These are phyloP conservation scores for Matsumurasca onukii DNA, from an alignment of 1,140 invertebrate species.

Conservation along the genomic window DNA sequence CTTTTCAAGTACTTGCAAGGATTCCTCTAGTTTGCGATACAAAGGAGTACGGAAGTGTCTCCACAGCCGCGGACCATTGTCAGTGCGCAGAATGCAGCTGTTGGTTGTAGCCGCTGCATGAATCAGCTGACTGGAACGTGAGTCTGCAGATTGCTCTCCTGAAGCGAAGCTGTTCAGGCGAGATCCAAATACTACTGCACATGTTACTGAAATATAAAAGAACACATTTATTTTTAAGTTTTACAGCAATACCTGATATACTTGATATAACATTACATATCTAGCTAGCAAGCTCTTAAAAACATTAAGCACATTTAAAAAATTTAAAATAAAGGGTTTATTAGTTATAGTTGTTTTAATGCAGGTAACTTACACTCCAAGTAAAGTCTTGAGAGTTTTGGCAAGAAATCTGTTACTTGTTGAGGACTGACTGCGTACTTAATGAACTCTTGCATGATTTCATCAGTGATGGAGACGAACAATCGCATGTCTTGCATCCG, in stretches of 20 bases:
- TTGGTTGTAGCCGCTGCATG: conserved; percentile 71
- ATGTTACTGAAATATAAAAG: conserved; percentile 62
- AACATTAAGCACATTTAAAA: background rate
- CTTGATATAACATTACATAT: too few relatives aligned
- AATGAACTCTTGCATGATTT: conserved; percentile 66
- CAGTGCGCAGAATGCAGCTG: conserved; percentile 66
- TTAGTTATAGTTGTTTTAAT: too few relatives aligned
- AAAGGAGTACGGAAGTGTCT: conserved; percentile 67
- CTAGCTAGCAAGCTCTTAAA: too few relatives aligned
- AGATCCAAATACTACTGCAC: conserved; percentile 65
- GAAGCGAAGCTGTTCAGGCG: conserved; percentile 63
- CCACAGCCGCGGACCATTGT: conserved; percentile 75
- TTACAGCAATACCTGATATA: background rate
- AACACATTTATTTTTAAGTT: background rate
- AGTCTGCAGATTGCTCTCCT: conserved; percentile 56
- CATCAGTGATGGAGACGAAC: conserved; percentile 64
- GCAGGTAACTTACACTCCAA: conserved; percentile 70
- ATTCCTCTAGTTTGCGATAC: conserved; percentile 66
- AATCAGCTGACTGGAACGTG: conserved; percentile 67
- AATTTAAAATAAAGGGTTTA: background rate
- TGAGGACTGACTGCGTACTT: conserved; percentile 42
- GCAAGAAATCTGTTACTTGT: conserved; percentile 59
- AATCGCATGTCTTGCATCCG: conserved; percentile 64
- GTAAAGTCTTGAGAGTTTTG: conserved; percentile 69
- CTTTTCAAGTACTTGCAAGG: conserved; percentile 75